Percentiles rank a stretch among this genome's conserved stretches.
Conservation (phyloP, 2,888 invertebrate genomes). For the Cremastinae sp. region DNA sequence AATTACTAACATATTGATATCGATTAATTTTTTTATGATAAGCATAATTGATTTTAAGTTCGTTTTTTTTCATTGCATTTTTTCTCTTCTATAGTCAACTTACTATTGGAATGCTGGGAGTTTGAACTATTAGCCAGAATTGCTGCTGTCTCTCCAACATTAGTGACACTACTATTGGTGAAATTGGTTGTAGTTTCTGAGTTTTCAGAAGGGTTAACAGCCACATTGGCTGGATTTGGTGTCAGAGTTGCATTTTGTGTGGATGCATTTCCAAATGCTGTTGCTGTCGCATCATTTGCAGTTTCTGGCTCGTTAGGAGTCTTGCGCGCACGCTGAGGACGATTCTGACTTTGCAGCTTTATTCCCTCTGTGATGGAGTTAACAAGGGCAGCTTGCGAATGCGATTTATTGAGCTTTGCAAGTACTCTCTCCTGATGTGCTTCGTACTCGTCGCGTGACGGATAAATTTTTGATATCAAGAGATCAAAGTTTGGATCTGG, state of each 20-base stretch:
- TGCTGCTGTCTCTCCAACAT: constrained; percentile 41
- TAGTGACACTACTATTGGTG: constrained; percentile 43
- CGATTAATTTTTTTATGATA: no score
- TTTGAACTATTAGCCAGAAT: constrained; percentile 67
- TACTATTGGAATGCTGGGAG: constrained; percentile 70
- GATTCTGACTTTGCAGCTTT: constrained; percentile 92
- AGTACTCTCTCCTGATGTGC: constrained; percentile 94
- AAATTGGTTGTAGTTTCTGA: constrained; percentile 76
- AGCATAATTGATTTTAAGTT: no score
- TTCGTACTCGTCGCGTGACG: constrained; percentile 98
- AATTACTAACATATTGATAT: background rate
- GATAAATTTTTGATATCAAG: constrained; percentile 98
- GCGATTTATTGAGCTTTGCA: constrained; percentile 95
- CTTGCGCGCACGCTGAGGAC: constrained; percentile 90
- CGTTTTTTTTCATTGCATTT: no score
- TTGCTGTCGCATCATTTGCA: constrained; percentile 65
- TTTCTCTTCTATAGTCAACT: background rate
- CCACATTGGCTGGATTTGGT: constrained; percentile 78
- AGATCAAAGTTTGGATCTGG: constrained; percentile 99
- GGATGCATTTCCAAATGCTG: constrained; percentile 76
- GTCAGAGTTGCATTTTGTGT: constrained; percentile 78
- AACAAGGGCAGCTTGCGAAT: constrained; percentile 94
- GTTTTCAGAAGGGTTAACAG: constrained; percentile 79
- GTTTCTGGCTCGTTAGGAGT: constrained; percentile 83
- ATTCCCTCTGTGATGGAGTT: constrained; percentile 97